Base-by-base conservation (phyloP, 2,888 invertebrate genomes). In the Drosophila longiperda region DNA sequence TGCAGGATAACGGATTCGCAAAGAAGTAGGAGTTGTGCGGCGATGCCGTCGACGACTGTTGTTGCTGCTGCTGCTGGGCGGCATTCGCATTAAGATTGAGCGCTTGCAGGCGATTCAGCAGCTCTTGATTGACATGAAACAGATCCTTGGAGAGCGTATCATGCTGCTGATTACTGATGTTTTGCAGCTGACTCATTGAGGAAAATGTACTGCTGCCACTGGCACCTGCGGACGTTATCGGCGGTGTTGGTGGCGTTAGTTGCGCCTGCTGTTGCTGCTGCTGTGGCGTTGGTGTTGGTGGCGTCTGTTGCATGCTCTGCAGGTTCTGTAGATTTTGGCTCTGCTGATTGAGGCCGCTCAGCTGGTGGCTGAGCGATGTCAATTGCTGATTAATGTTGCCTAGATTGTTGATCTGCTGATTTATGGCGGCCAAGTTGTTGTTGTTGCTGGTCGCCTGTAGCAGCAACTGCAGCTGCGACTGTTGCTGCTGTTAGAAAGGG, bases 71-170 rank as follows among this genome's bases (percentile, higher is more conserved):
- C 20, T 68, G 66, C 66, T 83, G 71, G 2, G 81, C 60, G 7
- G 75, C 73, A 57, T 78, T 86, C 20, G 89, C 87, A 55, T 91
- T 91, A 11, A 93, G 80, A 79, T 93, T 93, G 36, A 93, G 76
- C 4, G 93, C 92, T 67, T 92, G 93, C 77, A 93, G 87, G 33
- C 93, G 93, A 78, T 93, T 93, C 33, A 93, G 79, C 48, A 93
- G 89, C 72, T 92, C 93, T 73, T 93, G 93, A 82, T 93, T 93
- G 62, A 93, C 91, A 82, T 93, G 93, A 68, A 92, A 93, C 75
- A 92, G 90, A 79, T 92, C 93, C 75, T 91, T 93, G 58, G 92
- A 93, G 65, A 92, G 87, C 38, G 91, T 91, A 71, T 91, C 93
- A 78, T 92, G 93, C 32, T 90, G 89, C 66, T 93, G 93, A 64